Percentiles rank a stretch among this genome's conserved stretches.
phyloP scores from a whole-genome alignment of 2,797 vertebrate genomes.

The Xenentodon cancila region DNA sequence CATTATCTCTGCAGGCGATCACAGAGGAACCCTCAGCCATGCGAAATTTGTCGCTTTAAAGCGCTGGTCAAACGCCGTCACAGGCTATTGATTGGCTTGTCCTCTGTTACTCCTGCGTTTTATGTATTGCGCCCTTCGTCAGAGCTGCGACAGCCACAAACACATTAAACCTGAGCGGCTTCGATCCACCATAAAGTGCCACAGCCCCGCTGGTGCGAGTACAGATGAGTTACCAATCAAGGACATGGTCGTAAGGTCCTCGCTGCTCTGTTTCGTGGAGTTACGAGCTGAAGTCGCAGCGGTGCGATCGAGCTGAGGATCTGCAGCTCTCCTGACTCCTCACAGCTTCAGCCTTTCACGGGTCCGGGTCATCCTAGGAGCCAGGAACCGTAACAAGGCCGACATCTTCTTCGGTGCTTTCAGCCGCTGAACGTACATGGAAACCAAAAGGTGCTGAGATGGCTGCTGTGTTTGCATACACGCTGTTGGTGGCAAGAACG shows the following conservation, averaged over 20 bases:
- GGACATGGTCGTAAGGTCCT: constrained; percentile 45
- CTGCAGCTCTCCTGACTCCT: constrained; percentile 49
- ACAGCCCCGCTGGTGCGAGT: constrained; percentile 11
- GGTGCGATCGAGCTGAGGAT: constrained; percentile 42
- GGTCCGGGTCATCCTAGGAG: no score
- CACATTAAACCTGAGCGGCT: constrained; percentile 75
- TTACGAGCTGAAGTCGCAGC: constrained; percentile 58
- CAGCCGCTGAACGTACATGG: no score
- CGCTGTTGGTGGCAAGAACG: no score
- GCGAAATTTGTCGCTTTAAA: constrained; percentile 76
- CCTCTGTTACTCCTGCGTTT: constrained; percentile 70
- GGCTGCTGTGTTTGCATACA: no score
- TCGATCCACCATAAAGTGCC: constrained; percentile 73
- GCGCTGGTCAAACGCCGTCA: constrained; percentile 70
- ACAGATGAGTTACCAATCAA: constrained; percentile 63
- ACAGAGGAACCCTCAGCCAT: constrained; percentile 35
- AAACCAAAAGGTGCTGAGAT: no score
- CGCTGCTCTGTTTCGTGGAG: constrained; percentile 40
- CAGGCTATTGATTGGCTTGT: constrained; percentile 79
- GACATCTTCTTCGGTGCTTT: no score
- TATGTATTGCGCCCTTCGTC: constrained; percentile 78
- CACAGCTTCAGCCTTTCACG: constrained; percentile 22
- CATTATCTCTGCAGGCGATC: background rate
- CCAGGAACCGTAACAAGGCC: no score
- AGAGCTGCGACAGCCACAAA: constrained; percentile 71